phyloP scores from a whole-genome alignment of 1,140 invertebrate species.

The Neelides sp. region DNA sequence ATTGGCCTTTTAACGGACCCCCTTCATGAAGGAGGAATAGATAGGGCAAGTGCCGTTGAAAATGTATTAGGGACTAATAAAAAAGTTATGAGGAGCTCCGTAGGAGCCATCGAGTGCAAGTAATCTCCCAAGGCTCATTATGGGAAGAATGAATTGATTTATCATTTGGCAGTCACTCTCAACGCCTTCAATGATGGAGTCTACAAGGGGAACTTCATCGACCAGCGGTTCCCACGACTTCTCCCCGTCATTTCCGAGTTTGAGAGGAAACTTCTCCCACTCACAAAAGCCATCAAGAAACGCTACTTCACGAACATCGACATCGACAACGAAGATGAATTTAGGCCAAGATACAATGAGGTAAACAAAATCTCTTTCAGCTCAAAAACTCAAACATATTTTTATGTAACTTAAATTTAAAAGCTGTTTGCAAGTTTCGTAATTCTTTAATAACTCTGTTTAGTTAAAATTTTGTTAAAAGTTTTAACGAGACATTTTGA shows the following conservation, averaged over 20 bases:
- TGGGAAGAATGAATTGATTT: too few species aligned
- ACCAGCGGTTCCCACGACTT: slow-evolving; percentile 32
- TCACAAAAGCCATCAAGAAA: slow-evolving; percentile 32
- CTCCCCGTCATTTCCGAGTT: slow-evolving; percentile 32
- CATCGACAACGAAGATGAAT: slow-evolving; percentile 33
- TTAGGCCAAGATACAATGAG: slow-evolving; percentile 32
- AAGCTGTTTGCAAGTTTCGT: too few species aligned
- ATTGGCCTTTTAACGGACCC: too few species aligned
- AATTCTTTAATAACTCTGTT: too few species aligned
- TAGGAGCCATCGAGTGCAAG: not conserved
- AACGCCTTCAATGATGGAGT: slow-evolving; percentile 33
- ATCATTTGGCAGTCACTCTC: slow-evolving; percentile 30
- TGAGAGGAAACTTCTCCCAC: slow-evolving; percentile 32
- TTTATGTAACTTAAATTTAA: too few species aligned
- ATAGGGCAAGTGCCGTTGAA: not conserved
- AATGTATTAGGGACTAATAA: not conserved
- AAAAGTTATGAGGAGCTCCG: not conserved
- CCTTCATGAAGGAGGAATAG: too few species aligned
- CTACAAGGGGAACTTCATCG: slow-evolving; percentile 34
- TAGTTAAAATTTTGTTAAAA: too few species aligned
- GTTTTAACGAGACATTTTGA: too few species aligned
- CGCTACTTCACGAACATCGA: slow-evolving; percentile 34
- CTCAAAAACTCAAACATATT: too few species aligned
- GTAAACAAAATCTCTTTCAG: too few species aligned
- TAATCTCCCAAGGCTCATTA: not conserved